Conservation (phyloP, 23 tunicate genomes). For the Corella eumyota region DNA sequence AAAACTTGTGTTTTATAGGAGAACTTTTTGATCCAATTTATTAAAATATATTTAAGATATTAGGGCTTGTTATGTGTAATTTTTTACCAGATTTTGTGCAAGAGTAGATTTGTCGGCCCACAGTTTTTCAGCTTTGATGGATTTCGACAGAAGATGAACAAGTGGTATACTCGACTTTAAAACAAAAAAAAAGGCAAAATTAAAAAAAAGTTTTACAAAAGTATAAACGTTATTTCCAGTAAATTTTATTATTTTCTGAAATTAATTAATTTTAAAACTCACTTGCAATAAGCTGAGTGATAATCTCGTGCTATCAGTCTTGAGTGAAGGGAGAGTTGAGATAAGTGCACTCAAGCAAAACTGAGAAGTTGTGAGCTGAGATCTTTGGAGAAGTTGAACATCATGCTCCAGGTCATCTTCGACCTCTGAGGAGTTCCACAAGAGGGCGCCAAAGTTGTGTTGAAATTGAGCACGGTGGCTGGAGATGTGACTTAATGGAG, state of each 20-base stretch:
- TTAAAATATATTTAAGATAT: too few relatives aligned
- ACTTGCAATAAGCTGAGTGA: conserved; percentile 49
- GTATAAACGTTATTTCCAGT: background rate
- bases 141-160: conserved; percentile 9
- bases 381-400: conserved; percentile 27
- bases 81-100: conserved; percentile 26
- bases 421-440: conserved; percentile 21
- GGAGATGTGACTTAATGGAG: too few relatives aligned
- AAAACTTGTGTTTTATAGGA: too few relatives aligned
- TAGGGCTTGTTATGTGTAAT: background rate
- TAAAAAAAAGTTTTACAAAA: background rate
- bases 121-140: conserved; percentile 14
- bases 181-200: background rate
- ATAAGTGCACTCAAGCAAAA: conserved; percentile 49
- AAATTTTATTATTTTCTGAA: background rate
- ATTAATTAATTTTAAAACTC: background rate
- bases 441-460: conserved; percentile 4
- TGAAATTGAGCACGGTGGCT: too few relatives aligned
- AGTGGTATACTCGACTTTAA: conserved; percentile 16
- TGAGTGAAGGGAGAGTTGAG: conserved; percentile 39
- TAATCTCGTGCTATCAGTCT: conserved; percentile 39
- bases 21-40: too few relatives aligned
- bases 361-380: conserved; percentile 48
- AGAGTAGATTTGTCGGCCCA: conserved; percentile 32
- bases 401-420: conserved; percentile 44